Conservation (phyloP, 2,888 invertebrate species). For the Zygogramma bicolorata region DNA sequence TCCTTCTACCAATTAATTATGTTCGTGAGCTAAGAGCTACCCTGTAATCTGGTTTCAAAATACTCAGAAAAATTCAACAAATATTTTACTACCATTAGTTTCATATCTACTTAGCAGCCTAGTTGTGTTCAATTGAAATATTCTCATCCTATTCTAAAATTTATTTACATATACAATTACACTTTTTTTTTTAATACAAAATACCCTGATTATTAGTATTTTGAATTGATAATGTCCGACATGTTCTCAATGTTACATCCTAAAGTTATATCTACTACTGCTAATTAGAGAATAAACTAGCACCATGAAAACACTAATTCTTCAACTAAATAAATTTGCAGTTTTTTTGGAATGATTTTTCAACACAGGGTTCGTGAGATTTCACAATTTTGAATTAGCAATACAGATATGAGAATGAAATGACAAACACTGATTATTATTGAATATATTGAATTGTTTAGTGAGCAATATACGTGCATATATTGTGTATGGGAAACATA, state of each 20-base stretch:
- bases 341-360: no score
- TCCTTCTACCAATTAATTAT: no score
- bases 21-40: no score
- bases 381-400: no score
- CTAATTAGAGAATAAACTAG: slow-evolving; percentile 5
- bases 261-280: not conserved
- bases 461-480: no score
- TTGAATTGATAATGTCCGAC: not conserved
- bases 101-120: not conserved
- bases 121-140: not conserved
- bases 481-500: no score
- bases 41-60: not conserved
- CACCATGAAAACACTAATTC: not conserved
- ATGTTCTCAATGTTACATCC: not conserved
- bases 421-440: no score
- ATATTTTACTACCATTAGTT: not conserved
- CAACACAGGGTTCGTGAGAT: no score
- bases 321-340: no score
- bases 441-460: no score
- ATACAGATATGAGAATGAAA: no score
- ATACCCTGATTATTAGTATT: slow-evolving; percentile 20
- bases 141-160: not conserved
- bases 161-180: slow-evolving; percentile 6
- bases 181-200: slow-evolving; percentile 1
- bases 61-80: no score